phyloP scores from a whole-genome alignment of 1,140 invertebrate genomes.

The Cydia fagiglandana region DNA sequence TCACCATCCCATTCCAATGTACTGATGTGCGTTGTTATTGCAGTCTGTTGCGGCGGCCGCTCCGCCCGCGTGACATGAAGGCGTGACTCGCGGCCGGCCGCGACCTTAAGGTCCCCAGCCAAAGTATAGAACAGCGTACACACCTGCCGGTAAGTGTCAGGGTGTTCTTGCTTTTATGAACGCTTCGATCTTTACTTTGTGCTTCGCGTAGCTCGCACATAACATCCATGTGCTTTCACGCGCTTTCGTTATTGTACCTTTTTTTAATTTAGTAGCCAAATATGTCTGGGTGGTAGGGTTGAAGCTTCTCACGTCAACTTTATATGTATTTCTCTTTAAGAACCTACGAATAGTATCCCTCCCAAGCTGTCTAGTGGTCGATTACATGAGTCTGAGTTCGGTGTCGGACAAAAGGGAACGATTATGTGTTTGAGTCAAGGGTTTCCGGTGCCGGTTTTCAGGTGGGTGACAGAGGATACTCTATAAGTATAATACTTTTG shows the following conservation, averaged over 20 bases:
- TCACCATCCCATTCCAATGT: conserved; percentile 64
- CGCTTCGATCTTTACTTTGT: conserved; percentile 78
- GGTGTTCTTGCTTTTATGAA: conserved; percentile 76
- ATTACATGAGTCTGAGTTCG: conserved; percentile 76
- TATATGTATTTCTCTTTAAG: conserved; percentile 67
- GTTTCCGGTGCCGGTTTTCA: conserved; percentile 82
- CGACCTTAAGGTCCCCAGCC: conserved; percentile 64
- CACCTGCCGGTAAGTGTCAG: conserved; percentile 76
- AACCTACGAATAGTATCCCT: conserved; percentile 84
- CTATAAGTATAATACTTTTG: background rate
- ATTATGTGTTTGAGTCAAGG: conserved; percentile 82
- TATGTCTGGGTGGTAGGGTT: conserved; percentile 25
- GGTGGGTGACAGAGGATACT: conserved; percentile 62
- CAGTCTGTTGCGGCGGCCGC: conserved; percentile 68
- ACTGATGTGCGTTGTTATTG: conserved; percentile 76
- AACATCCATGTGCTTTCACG: conserved; percentile 27
- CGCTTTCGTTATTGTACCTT: conserved; percentile 24
- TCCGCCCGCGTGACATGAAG: conserved; percentile 65
- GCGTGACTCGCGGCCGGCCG: conserved; percentile 74
- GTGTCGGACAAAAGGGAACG: conserved; percentile 65
- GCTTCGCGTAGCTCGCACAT: conserved; percentile 59
- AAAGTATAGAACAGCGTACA: conserved; percentile 75
- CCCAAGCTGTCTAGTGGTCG: conserved; percentile 82
- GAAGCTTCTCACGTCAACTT: conserved; percentile 10
- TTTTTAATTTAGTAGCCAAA: conserved; percentile 19